Percentiles rank a stretch among this genome's conserved stretches.
phyloP scores from a whole-genome alignment of 2,797 vertebrate genomes.

The Neosalanx taihuensis region DNA sequence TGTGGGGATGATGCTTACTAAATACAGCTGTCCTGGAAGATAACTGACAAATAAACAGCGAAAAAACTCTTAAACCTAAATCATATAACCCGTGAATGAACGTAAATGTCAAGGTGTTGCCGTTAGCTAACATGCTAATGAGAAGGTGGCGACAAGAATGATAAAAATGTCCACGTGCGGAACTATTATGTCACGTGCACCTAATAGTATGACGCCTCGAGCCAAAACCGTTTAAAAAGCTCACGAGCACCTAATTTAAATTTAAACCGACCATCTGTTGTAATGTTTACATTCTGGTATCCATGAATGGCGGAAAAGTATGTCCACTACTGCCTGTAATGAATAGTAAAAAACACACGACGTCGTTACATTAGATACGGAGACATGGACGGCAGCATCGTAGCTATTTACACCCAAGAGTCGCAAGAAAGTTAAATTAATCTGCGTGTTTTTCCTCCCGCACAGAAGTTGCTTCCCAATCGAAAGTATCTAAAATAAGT shows the following conservation, averaged over 20 bases:
- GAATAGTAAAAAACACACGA: no score
- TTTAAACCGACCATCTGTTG: neutral
- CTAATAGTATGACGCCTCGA: no score
- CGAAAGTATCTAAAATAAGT: conserved; percentile 7
- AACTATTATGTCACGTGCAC: neutral
- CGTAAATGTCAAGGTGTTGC: no score
- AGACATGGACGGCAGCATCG: no score
- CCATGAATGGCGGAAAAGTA: conserved; percentile 1
- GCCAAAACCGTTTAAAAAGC: neutral
- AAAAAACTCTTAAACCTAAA: no score
- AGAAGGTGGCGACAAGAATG: neutral
- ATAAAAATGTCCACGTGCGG: conserved; percentile 4
- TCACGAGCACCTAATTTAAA: neutral
- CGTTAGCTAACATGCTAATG: neutral
- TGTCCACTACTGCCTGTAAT: no score
- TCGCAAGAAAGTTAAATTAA: no score
- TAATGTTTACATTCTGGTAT: neutral
- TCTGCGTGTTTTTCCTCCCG: no score
- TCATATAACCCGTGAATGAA: no score
- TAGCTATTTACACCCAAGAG: no score
- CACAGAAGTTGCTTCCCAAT: no score
- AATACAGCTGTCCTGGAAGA: neutral
- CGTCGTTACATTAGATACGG: no score
- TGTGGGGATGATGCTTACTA: neutral
- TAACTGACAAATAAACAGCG: neutral